phyloP scores from a whole-genome alignment of 2,113 vertebrate genomes.

The Microtus ochrogaster region DNA sequence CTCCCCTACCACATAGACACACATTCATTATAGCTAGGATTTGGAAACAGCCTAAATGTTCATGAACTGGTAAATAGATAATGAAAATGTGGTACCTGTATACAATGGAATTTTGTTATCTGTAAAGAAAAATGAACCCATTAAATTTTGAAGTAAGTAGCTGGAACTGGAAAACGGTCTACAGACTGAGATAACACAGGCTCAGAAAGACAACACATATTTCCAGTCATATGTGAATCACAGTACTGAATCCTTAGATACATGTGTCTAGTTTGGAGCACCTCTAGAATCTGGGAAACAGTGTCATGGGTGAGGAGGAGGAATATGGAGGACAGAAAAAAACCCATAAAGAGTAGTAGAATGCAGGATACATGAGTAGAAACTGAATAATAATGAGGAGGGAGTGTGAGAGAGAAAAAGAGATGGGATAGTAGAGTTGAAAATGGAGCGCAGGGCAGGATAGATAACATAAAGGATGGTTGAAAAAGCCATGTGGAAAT shows the following conservation, averaged over 20 bases:
- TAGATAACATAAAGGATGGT: background rate
- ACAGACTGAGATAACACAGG: background rate
- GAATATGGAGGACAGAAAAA: background rate
- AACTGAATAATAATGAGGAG: background rate
- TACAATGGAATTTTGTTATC: background rate
- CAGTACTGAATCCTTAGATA: background rate
- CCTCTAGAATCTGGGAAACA: background rate
- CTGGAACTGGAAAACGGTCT: background rate
- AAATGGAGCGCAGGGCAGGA: background rate
- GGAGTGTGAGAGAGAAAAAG: background rate
- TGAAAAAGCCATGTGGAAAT: background rate
- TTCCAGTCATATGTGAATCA: background rate
- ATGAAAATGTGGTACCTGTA: background rate
- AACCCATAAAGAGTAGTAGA: background rate
- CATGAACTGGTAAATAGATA: background rate
- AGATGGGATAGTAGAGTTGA: background rate
- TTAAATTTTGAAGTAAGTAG: background rate
- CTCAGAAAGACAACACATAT: background rate
- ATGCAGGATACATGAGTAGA: background rate
- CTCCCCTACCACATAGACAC: background rate
- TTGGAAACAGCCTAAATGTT: background rate
- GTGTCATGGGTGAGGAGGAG: background rate
- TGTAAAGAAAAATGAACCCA: background rate
- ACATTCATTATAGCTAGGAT: background rate
- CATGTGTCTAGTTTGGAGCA: background rate